Percentiles rank a stretch among this genome's conserved stretches.
phyloP scores from a whole-genome alignment of 2,888 invertebrate genomes.

The Xanthostigma xanthostigma region DNA sequence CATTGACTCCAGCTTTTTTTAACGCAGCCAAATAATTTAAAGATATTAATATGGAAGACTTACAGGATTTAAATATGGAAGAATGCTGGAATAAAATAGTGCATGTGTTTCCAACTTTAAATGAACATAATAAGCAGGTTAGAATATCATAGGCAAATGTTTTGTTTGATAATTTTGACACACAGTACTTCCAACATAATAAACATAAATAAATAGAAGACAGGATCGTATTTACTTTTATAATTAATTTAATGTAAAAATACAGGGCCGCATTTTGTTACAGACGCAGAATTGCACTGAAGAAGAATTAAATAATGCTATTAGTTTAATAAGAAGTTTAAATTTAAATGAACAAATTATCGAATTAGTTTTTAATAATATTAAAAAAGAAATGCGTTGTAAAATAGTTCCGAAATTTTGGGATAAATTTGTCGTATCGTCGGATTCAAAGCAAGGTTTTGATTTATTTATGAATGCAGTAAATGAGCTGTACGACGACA shows the following conservation, averaged over 20 bases:
- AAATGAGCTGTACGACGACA: constrained; percentile 41
- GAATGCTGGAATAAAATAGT: constrained; percentile 18
- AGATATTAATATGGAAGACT: background rate
- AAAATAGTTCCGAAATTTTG: constrained; percentile 49
- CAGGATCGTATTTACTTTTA: background rate
- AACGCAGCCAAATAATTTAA: background rate
- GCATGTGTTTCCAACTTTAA: constrained; percentile 22
- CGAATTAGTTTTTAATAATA: constrained; percentile 28
- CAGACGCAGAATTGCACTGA: constrained; percentile 20
- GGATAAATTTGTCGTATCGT: constrained; percentile 40
- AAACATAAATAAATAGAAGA: background rate
- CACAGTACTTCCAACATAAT: no score
- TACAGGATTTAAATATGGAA: background rate
- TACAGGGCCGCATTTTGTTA: constrained; percentile 2
- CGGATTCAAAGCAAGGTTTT: constrained; percentile 42
- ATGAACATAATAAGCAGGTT: constrained; percentile 10
- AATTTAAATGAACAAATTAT: constrained; percentile 25
- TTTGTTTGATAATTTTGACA: no score
- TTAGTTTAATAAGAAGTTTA: constrained; percentile 22
- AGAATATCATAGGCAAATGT: no score
- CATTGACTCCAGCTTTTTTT: no score
- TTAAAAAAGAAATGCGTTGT: constrained; percentile 44
- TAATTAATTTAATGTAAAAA: background rate
- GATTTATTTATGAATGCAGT: constrained; percentile 51
- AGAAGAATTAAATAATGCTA: constrained; percentile 23